phyloP scores from a whole-genome alignment of 1,140 invertebrate genomes.

The Bombyx mori region DNA sequence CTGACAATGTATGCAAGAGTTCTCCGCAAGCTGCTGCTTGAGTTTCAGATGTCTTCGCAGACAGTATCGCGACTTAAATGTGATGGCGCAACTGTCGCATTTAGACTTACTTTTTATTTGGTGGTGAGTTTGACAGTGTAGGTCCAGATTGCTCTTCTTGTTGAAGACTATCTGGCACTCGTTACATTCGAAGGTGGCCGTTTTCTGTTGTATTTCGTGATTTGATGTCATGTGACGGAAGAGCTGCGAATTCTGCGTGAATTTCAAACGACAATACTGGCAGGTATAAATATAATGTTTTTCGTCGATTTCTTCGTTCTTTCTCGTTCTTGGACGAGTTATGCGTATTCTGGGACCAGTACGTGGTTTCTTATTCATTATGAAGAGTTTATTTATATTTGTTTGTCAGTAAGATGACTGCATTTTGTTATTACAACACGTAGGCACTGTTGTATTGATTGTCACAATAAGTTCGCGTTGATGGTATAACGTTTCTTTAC shows the following conservation, averaged over 20 bases:
- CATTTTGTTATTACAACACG: background rate
- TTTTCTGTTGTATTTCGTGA: slow-evolving; percentile 43
- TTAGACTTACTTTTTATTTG: slow-evolving; percentile 48
- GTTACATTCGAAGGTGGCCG: slow-evolving; percentile 54
- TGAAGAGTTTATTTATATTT: background rate
- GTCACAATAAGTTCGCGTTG: background rate
- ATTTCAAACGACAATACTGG: slow-evolving; percentile 55
- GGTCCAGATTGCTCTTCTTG: slow-evolving; percentile 49
- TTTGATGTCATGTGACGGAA: slow-evolving; percentile 60
- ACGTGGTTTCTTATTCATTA: slow-evolving; percentile 58
- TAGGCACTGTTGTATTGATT: background rate
- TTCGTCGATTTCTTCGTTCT: slow-evolving; percentile 43
- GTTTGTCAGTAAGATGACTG: no score
- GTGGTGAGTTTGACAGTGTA: slow-evolving; percentile 52
- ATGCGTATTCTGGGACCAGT: slow-evolving; percentile 55
- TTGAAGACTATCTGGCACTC: slow-evolving; percentile 56
- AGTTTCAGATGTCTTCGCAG: slow-evolving; percentile 52
- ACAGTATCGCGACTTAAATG: slow-evolving; percentile 59
- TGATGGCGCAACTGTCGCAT: slow-evolving; percentile 54
- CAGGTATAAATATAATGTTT: slow-evolving; percentile 51
- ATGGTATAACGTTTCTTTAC: background rate
- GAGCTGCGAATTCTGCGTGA: slow-evolving; percentile 57
- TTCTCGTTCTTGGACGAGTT: slow-evolving; percentile 30
- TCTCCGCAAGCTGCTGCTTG: slow-evolving; percentile 48
- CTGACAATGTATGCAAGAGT: slow-evolving; percentile 53